Evolutionary conservation across 2,113 vertebrate species (phyloP).

Genomic region (Haemorhous mexicanus): DNA sequence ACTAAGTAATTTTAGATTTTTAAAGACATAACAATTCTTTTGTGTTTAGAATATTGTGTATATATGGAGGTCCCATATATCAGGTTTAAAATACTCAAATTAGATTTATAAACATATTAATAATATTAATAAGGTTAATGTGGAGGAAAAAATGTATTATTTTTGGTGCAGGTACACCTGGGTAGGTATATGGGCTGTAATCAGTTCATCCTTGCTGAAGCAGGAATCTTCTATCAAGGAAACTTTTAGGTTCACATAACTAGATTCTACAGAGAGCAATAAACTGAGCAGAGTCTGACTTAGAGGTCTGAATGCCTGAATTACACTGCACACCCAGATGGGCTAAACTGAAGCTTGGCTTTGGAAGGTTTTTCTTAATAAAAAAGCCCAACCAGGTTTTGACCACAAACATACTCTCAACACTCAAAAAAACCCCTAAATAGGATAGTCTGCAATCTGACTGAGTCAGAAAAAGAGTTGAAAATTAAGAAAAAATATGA

Average conservation of each 20-base stretch:
- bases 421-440: background rate
- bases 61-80: background rate
- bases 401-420: background rate
- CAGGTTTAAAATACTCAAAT: background rate
- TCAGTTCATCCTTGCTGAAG: background rate
- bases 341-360: background rate
- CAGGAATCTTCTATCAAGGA: background rate
- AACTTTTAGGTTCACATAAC: background rate
- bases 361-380: background rate
- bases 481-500: background rate
- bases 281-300: background rate
- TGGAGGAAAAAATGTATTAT: background rate
- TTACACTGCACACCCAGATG: background rate
- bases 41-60: background rate
- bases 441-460: background rate
- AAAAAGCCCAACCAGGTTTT: background rate
- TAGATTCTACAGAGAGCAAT: background rate
- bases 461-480: background rate
- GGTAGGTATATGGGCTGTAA: too few species aligned
- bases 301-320: background rate
- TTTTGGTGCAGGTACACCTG: background rate
- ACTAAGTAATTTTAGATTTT: background rate
- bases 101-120: background rate
- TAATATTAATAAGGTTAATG: background rate
- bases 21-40: background rate